These are phyloP conservation scores for Petrocephalus schoutedeni DNA, from an alignment of 2,797 vertebrate genomes.

Conservation along the genomic window DNA sequence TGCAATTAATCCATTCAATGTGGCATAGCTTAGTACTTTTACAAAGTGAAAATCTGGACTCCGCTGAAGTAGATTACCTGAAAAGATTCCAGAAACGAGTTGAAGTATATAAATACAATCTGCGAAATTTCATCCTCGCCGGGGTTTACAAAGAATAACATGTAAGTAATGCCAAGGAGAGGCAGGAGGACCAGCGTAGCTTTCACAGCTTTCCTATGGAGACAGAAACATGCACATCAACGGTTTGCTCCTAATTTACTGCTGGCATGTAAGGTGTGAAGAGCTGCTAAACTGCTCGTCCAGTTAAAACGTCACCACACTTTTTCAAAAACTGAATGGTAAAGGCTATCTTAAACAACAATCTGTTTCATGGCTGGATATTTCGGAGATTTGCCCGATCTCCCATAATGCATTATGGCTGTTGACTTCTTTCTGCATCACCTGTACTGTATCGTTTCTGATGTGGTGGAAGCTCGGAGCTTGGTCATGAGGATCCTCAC, in stretches of 20 bases:
- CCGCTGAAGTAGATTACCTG: conserved; percentile 62
- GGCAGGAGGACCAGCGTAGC: conserved; percentile 85
- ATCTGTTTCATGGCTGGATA: background rate
- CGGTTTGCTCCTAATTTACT: background rate
- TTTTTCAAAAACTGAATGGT: background rate
- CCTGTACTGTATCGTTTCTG: conserved; percentile 94
- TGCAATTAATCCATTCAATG: background rate
- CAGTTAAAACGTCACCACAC: background rate
- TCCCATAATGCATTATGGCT: background rate
- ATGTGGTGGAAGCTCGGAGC: conserved; percentile 86
- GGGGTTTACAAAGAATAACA: conserved; percentile 88
- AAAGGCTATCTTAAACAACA: background rate
- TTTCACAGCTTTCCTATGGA: conserved; percentile 82
- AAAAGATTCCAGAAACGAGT: conserved; percentile 86
- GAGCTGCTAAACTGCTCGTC: background rate
- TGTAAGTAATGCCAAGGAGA: conserved; percentile 86
- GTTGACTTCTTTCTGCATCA: conserved; percentile 37
- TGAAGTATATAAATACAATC: conserved; percentile 88
- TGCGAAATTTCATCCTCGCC: conserved; percentile 82
- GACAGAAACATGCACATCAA: background rate
- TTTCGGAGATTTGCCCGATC: background rate
- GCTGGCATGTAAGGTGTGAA: background rate
- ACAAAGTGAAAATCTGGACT: background rate
- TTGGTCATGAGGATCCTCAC: conserved; percentile 94
- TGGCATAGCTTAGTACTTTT: background rate